phyloP scores from a whole-genome alignment of 2,797 vertebrate genomes.

The Lepilemur septentrionalis region DNA sequence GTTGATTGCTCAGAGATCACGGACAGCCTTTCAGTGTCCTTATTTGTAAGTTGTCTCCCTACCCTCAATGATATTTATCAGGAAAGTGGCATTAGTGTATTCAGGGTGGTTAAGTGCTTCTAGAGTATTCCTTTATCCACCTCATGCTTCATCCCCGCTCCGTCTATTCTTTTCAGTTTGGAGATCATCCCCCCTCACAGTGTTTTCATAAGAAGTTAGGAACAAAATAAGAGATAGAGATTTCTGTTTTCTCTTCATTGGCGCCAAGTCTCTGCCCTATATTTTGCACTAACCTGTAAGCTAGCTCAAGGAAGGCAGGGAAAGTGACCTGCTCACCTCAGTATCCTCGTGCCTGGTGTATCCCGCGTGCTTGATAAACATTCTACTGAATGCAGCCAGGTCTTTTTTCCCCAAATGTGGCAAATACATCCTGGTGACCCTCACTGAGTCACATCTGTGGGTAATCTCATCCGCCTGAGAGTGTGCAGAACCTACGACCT shows the following conservation, averaged over 20 bases:
- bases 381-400: background rate
- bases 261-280: background rate
- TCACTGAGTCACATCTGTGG: background rate
- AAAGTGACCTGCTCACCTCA: background rate
- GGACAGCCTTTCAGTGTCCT: background rate
- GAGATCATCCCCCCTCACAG: background rate
- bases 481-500: background rate
- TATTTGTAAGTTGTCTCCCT: background rate
- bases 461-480: background rate
- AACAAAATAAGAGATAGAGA: background rate
- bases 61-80: background rate
- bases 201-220: background rate
- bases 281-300: background rate
- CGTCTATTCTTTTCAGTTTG: background rate
- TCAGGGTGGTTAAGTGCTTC: background rate
- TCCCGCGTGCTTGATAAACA: background rate
- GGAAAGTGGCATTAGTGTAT: background rate
- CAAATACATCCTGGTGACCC: background rate
- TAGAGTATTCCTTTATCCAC: background rate
- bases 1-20: background rate
- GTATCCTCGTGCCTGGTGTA: fast-evolving
- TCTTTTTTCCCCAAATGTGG: background rate
- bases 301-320: background rate
- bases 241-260: background rate
- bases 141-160: background rate